Percentiles rank a stretch among this genome's conserved stretches.
Conservation (phyloP, 2,113 vertebrate genomes). For the Melanerpes aurifrons region DNA sequence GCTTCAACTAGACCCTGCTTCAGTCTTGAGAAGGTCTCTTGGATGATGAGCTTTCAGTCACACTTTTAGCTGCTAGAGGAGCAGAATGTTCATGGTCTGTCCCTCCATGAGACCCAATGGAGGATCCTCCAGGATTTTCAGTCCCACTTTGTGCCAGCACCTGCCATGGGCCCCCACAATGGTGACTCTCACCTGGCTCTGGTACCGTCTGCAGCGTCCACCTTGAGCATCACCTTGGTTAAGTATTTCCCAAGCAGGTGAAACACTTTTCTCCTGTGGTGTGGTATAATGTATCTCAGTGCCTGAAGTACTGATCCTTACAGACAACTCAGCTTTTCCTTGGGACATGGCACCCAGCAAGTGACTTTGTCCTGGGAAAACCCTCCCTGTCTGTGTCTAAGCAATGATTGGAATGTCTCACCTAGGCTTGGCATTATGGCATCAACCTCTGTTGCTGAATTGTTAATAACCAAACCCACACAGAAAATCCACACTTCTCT, state of each 20-base stretch:
- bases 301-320: neutral
- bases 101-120: rapidly evolving
- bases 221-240: neutral
- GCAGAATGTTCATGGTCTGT: neutral
- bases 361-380: neutral
- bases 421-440: neutral
- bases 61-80: rapidly evolving
- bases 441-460: neutral
- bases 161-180: rapidly evolving
- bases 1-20: neutral
- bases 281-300: neutral
- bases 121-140: neutral
- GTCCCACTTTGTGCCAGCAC: neutral
- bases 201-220: rapidly evolving
- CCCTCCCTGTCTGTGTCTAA: neutral
- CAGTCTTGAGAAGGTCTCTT: neutral
- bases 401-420: neutral
- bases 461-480: neutral
- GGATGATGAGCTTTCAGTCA: rapidly evolving
- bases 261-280: neutral
- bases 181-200: neutral
- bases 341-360: neutral
- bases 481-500: neutral
- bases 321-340: neutral
- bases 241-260: neutral